Evolutionary conservation across 2,888 invertebrate genomes (phyloP).

Genomic region (Phortica okadai): DNA sequence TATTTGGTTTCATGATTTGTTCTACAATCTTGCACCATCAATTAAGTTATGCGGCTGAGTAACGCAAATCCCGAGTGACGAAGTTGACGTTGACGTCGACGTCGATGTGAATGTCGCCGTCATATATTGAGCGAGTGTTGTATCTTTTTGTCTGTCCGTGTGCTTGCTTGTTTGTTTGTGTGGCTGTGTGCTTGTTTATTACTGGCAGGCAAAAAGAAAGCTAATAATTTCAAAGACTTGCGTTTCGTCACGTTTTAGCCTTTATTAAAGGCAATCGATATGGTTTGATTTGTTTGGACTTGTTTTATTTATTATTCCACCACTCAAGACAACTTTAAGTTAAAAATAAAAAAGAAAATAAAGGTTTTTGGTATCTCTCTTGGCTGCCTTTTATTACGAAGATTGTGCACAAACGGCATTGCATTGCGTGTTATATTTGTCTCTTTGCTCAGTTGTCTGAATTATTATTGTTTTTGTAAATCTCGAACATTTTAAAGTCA

Average conservation of each 20-base stretch:
- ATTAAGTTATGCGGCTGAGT: constrained; percentile 22
- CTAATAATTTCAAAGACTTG: constrained; percentile 5
- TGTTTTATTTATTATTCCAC: neutral
- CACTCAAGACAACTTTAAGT: too few species aligned
- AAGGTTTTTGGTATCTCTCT: too few species aligned
- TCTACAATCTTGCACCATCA: constrained; percentile 8
- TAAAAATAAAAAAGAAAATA: too few species aligned
- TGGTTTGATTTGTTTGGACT: neutral
- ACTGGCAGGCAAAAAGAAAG: neutral
- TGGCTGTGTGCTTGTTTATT: neutral
- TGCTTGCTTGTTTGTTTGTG: constrained; percentile 8
- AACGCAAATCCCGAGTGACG: neutral
- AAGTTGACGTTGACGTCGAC: too few species aligned
- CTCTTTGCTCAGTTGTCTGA: too few species aligned
- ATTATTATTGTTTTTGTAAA: too few species aligned
- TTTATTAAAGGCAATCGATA: neutral
- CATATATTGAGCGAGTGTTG: neutral
- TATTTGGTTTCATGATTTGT: constrained; percentile 4
- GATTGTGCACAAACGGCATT: too few species aligned
- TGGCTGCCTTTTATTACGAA: too few species aligned
- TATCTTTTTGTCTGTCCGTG: neutral
- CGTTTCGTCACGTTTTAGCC: constrained; percentile 10
- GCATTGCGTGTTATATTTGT: too few species aligned
- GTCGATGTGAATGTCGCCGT: too few species aligned
- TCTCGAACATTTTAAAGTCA: too few species aligned